Percentiles rank a stretch among this genome's conserved stretches.
phyloP scores from a whole-genome alignment of 2,797 vertebrate genomes.

The Decapterus maruadsi region DNA sequence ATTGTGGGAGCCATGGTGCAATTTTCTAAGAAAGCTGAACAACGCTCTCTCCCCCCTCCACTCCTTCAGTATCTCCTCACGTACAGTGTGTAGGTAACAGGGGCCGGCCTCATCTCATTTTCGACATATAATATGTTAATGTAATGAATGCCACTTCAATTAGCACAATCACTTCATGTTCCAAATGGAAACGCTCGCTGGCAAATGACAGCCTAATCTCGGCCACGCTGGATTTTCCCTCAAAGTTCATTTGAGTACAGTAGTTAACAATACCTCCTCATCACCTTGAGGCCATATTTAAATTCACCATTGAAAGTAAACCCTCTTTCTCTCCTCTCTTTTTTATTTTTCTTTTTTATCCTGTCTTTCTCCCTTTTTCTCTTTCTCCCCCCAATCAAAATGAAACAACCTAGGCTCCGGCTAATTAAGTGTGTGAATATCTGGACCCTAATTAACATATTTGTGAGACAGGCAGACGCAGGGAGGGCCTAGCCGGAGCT shows the following conservation, averaged over 20 bases:
- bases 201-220: constrained; percentile 79
- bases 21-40: constrained; percentile 51
- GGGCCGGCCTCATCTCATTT: constrained; percentile 59
- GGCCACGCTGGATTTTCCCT: constrained; percentile 59
- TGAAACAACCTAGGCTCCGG: constrained; percentile 77
- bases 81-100: constrained; percentile 57
- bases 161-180: constrained; percentile 79
- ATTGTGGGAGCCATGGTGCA: constrained; percentile 60
- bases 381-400: constrained; percentile 74
- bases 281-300: constrained; percentile 84
- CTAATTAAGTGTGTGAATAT: constrained; percentile 86
- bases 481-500: constrained; percentile 61
- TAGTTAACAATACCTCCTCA: constrained; percentile 81
- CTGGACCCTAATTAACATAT: constrained; percentile 87
- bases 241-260: constrained; percentile 81
- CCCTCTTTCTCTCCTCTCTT: constrained; percentile 37
- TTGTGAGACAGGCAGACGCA: constrained; percentile 83
- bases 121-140: constrained; percentile 70
- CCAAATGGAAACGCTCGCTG: constrained; percentile 70
- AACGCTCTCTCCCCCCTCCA: constrained; percentile 5
- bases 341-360: constrained; percentile 5
- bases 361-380: constrained; percentile 23
- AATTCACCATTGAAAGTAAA: constrained; percentile 77
- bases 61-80: constrained; percentile 33
- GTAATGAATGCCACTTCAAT: constrained; percentile 83